Evolutionary conservation across 2,113 vertebrate species (phyloP).

Genomic region (Semnornis frantzii): DNA sequence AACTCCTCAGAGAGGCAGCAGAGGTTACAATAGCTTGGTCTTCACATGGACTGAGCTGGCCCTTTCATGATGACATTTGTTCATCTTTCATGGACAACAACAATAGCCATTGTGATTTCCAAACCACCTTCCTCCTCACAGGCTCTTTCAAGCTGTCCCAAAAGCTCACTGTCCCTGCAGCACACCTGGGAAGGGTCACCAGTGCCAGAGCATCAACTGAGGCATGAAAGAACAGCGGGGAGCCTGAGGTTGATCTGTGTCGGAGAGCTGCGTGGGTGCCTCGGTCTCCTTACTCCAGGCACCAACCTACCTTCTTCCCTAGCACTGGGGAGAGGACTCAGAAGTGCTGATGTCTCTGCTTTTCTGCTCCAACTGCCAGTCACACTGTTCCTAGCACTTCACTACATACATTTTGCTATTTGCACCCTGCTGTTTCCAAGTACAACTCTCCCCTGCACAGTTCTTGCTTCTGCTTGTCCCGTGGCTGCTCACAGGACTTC

Average conservation of each 20-base stretch:
- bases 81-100: neutral
- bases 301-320: neutral
- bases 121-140: neutral
- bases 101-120: neutral
- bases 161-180: neutral
- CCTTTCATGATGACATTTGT: neutral
- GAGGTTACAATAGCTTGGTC: neutral
- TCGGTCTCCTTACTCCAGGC: neutral
- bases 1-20: neutral
- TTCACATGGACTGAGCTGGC: neutral
- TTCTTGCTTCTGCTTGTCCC: neutral
- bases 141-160: neutral
- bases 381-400: neutral
- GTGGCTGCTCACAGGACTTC: neutral
- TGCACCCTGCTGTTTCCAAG: neutral
- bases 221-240: fast-evolving
- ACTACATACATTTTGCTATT: neutral
- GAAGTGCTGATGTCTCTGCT: neutral
- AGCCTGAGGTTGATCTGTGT: neutral
- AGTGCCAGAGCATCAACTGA: neutral
- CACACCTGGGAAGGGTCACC: neutral
- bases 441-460: fast-evolving
- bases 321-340: neutral
- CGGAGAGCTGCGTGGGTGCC: fast-evolving
- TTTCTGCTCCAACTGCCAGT: neutral